A percentile compares a stretch with the other conserved stretches of the same genome.
These are phyloP conservation scores for Dusona sp. DNA, from an alignment of 2,888 invertebrate species.

Conservation along the genomic window DNA sequence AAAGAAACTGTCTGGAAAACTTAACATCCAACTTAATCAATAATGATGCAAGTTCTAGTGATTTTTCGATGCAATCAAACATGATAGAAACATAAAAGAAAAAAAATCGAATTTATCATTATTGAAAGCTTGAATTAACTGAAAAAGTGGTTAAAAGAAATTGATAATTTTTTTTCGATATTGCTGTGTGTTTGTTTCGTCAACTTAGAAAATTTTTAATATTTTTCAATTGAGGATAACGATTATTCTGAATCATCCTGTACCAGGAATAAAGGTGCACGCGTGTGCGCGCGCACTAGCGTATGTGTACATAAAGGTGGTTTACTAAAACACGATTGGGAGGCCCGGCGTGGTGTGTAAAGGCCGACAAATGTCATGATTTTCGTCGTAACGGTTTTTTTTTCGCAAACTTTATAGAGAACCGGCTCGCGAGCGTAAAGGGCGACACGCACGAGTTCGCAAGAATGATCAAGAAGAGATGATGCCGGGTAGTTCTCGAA, in stretches of 20 bases:
- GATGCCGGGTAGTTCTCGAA: conserved; percentile 82
- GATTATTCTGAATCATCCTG: conserved; percentile 21
- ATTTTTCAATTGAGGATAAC: not conserved
- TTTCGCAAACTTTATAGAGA: conserved; percentile 55
- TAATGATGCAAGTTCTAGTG: not conserved
- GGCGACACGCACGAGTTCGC: conserved; percentile 63
- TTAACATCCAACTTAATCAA: too few relatives aligned
- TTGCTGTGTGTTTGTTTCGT: not conserved
- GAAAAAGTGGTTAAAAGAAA: not conserved
- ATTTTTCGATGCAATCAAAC: not conserved
- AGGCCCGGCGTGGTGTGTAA: conserved; percentile 80
- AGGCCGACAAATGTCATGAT: conserved; percentile 79
- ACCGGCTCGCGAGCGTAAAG: conserved; percentile 59
- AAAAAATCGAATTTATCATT: not conserved
- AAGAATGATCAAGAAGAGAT: conserved; percentile 81
- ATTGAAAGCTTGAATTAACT: not conserved
- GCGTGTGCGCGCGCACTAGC: conserved; percentile 34
- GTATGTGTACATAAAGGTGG: conserved; percentile 52
- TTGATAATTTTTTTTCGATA: not conserved
- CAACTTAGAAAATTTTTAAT: not conserved
- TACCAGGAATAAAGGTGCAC: not conserved
- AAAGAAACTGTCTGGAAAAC: too few relatives aligned
- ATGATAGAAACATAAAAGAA: not conserved
- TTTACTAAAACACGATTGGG: conserved; percentile 65
- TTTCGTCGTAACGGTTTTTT: conserved; percentile 81